These are phyloP conservation scores for Odocoileus hemionus DNA, from an alignment of 2,113 vertebrate species.

Conservation along the genomic window DNA sequence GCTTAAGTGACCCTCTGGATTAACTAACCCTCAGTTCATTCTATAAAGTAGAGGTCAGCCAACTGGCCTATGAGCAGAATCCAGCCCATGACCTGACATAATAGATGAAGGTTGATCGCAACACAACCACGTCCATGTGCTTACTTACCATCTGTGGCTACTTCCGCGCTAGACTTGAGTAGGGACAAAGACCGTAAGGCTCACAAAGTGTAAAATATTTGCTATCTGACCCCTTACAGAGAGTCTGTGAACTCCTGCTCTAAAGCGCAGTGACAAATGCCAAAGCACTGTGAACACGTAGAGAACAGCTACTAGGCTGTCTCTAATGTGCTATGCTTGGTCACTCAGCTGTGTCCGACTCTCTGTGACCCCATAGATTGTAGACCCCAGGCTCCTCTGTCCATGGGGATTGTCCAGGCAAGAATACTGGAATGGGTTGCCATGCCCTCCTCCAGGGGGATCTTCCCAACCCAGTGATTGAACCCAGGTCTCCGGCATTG, in stretches of 20 bases:
- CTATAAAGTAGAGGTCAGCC: not conserved
- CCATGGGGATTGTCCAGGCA: not conserved
- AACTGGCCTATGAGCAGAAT: not conserved
- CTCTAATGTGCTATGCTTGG: not conserved
- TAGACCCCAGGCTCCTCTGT: not conserved
- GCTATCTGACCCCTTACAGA: not conserved
- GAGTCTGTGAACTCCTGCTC: not conserved
- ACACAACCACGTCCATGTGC: not conserved
- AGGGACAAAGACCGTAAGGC: not conserved
- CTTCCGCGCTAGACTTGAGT: not conserved
- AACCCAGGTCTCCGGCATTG: not conserved
- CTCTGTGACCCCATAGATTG: not conserved
- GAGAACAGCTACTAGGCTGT: not conserved
- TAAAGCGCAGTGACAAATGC: not conserved
- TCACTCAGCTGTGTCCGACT: fast-evolving
- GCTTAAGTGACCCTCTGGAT: not conserved
- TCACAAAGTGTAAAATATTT: not conserved
- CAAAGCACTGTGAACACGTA: not conserved
- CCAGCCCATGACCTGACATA: not conserved
- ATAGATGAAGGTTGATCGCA: not conserved
- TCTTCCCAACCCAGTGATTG: not conserved
- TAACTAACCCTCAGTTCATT: not conserved
- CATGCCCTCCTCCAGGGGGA: not conserved
- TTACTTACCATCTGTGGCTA: not conserved
- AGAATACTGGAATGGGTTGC: not conserved